Evolutionary conservation across 2,113 vertebrate genomes (phyloP).

Genomic region (Illadopsis cleaveri): DNA sequence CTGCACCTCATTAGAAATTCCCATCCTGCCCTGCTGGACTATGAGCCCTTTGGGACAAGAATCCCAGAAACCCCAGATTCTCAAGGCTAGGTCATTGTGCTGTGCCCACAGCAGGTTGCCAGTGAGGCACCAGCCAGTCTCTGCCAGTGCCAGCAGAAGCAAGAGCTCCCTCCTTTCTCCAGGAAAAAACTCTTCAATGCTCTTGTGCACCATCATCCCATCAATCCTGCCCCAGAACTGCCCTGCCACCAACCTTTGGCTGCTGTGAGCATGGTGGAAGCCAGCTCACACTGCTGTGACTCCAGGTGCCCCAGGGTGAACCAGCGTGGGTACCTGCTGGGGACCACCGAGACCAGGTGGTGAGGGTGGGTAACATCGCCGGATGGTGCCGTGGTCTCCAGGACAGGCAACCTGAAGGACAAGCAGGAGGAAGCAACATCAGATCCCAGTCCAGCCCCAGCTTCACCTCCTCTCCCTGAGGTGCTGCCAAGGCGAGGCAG

Average conservation of each 20-base stretch:
- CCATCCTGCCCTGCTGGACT: not conserved
- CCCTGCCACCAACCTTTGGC: constrained; percentile 82
- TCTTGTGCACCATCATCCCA: not conserved
- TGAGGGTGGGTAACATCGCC: constrained; percentile 90
- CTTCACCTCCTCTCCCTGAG: not conserved
- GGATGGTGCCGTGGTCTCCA: constrained; percentile 89
- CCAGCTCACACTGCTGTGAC: constrained; percentile 97
- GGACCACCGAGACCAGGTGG: constrained; percentile 94
- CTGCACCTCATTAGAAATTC: not conserved
- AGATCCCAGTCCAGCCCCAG: not conserved
- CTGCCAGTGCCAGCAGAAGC: not conserved
- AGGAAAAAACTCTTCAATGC: not conserved
- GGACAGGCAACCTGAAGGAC: constrained; percentile 85
- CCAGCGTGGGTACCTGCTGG: constrained; percentile 95
- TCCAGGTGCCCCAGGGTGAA: constrained; percentile 98
- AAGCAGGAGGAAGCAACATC: constrained; percentile 4
- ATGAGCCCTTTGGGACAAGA: not conserved
- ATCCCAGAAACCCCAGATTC: not conserved
- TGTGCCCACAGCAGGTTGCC: not conserved
- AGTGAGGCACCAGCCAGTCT: not conserved
- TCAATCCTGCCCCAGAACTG: not conserved
- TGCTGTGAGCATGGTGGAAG: constrained; percentile 97
- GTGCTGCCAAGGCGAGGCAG: not conserved
- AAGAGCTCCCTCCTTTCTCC: not conserved
- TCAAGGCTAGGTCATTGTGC: accelerated